These are phyloP conservation scores for Amphimedon queenslandica DNA, from an alignment of 37 sponge, comb jelly and placozoan species.

Conservation along the genomic window DNA sequence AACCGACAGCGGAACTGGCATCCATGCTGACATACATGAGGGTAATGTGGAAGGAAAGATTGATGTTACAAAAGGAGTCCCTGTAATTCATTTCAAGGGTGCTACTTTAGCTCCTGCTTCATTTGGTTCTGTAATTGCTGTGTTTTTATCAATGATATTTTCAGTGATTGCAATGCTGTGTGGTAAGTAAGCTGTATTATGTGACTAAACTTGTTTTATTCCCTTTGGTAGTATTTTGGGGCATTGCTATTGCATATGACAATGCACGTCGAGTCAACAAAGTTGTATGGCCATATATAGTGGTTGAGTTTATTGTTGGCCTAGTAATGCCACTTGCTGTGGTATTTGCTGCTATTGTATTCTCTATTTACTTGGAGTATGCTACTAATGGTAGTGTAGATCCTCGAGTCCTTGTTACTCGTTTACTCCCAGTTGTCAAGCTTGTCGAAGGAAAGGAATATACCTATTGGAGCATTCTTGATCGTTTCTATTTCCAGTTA, in stretches of 20 bases:
- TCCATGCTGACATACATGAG: no score
- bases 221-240: constrained; percentile 56
- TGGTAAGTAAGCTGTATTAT: neutral
- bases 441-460: constrained; percentile 22
- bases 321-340: constrained; percentile 32
- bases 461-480: constrained; percentile 48
- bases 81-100: neutral
- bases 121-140: neutral
- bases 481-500: constrained; percentile 38
- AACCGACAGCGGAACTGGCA: neutral
- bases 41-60: constrained; percentile 3
- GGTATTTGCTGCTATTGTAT: constrained; percentile 8
- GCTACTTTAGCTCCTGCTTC: neutral
- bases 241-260: constrained; percentile 40
- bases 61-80: neutral
- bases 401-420: constrained; percentile 4
- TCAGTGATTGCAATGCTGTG: neutral
- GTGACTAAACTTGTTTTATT: neutral
- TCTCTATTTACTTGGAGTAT: constrained; percentile 45
- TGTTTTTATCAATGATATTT: neutral
- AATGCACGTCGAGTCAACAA: constrained; percentile 2
- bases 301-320: constrained; percentile 44
- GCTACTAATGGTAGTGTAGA: constrained; percentile 48
- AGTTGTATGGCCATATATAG: constrained; percentile 27
- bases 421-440: constrained; percentile 32